Percentiles rank a stretch among this genome's conserved stretches.
Evolutionary conservation across 2,797 vertebrate species (phyloP).

Genomic region (Rhyacichthys aspro): DNA sequence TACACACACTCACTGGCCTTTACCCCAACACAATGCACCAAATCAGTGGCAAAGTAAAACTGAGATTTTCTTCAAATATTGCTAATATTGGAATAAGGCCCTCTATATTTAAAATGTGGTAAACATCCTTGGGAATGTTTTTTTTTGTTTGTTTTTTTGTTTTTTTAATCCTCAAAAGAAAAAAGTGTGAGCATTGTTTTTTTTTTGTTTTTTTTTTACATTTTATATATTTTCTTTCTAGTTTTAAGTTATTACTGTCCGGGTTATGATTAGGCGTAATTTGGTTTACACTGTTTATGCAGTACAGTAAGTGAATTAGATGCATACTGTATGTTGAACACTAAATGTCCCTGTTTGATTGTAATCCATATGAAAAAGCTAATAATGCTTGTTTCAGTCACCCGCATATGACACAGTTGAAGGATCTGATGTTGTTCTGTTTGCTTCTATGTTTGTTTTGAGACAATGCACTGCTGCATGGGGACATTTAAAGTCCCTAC

Average conservation of each 20-base stretch:
- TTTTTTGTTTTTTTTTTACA: slow-evolving; percentile 69
- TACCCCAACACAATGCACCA: slow-evolving; percentile 45
- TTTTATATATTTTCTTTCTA: slow-evolving; percentile 61
- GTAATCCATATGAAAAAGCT: slow-evolving; percentile 41
- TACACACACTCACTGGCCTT: slow-evolving; percentile 52
- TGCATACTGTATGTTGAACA: slow-evolving; percentile 37
- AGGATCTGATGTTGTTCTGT: slow-evolving; percentile 63
- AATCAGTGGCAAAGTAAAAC: slow-evolving; percentile 25
- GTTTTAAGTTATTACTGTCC: slow-evolving; percentile 79
- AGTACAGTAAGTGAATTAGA: slow-evolving; percentile 52
- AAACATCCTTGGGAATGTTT: slow-evolving; percentile 46
- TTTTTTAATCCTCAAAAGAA: slow-evolving; percentile 47
- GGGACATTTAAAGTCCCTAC: slow-evolving; percentile 69
- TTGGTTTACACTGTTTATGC: slow-evolving; percentile 70
- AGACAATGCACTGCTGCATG: slow-evolving; percentile 82
- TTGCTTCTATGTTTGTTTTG: slow-evolving; percentile 66
- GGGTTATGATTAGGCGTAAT: slow-evolving; percentile 56
- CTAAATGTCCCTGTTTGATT: slow-evolving; percentile 32
- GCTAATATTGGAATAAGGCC: slow-evolving; percentile 34
- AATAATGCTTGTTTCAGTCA: slow-evolving; percentile 47
- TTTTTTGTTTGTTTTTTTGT: slow-evolving; percentile 29
- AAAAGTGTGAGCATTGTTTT: slow-evolving; percentile 48
- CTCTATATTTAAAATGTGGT: slow-evolving; percentile 61
- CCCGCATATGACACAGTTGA: slow-evolving; percentile 47
- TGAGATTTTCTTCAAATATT: slow-evolving; percentile 40